Conservation (phyloP, 2,113 vertebrate genomes). For the Ceratotherium simum region DNA sequence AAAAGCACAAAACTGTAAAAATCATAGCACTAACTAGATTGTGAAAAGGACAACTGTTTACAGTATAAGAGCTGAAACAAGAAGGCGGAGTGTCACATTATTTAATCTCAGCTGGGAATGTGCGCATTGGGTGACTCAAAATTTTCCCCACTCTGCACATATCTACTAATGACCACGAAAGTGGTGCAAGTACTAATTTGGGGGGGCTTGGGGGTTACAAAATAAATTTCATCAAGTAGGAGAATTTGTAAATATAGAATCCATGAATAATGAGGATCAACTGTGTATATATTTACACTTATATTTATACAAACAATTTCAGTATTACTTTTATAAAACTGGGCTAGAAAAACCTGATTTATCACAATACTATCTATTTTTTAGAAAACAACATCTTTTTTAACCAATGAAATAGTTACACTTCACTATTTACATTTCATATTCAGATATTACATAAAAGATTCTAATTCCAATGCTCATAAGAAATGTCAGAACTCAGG, state of each 20-base stretch:
- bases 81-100: not conserved
- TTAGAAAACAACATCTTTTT: conserved; percentile 45
- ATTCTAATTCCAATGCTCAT: not conserved
- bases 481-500: conserved; percentile 10
- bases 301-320: not conserved
- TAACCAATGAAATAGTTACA: not conserved
- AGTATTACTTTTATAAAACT: conserved; percentile 43
- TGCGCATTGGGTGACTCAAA: not conserved
- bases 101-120: not conserved
- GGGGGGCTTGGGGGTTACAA: not conserved
- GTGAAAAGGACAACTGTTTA: not conserved
- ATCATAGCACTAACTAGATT: not conserved
- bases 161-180: not conserved
- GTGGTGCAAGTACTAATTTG: not conserved
- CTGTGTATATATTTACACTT: not conserved
- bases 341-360: not conserved
- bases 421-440: conserved; percentile 20
- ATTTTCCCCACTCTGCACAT: not conserved
- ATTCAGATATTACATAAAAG: not conserved
- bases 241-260: not conserved
- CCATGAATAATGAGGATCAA: conserved; percentile 49
- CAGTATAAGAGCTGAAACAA: not conserved
- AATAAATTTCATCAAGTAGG: not conserved
- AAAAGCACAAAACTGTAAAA: not conserved
- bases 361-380: conserved; percentile 4